phyloP scores from a whole-genome alignment of 2,113 vertebrate genomes.

The Blennius ocellaris region DNA sequence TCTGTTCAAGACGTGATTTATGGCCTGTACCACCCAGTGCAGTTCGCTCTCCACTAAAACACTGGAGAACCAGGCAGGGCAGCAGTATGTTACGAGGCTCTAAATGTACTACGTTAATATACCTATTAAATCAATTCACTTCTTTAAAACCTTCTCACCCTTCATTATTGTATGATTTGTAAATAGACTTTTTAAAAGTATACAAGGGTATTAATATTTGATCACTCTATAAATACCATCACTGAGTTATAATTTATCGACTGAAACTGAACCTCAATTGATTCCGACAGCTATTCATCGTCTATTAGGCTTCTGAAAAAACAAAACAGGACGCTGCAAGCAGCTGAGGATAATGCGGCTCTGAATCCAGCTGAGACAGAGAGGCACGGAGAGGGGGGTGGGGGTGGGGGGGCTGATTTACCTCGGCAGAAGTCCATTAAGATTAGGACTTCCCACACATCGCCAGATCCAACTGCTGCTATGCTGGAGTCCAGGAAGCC shows the following conservation, averaged over 20 bases:
- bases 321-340: slow-evolving; percentile 22
- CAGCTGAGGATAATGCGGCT: slow-evolving; percentile 20
- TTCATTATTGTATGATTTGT: too few relatives aligned
- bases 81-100: too few relatives aligned
- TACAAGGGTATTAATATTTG: slow-evolving; percentile 1
- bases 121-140: too few relatives aligned
- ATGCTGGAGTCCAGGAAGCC: slow-evolving; percentile 97
- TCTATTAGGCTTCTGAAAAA: slow-evolving; percentile 11
- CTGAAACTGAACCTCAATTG: slow-evolving; percentile 19
- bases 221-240: slow-evolving; percentile 30
- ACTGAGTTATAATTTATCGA: slow-evolving; percentile 14
- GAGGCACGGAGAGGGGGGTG: neutral
- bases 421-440: slow-evolving; percentile 98
- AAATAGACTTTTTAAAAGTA: neutral
- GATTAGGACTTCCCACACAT: slow-evolving; percentile 98
- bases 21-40: too few relatives aligned
- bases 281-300: slow-evolving; percentile 2
- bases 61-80: too few relatives aligned
- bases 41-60: too few relatives aligned
- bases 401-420: slow-evolving; percentile 72
- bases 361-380: slow-evolving; percentile 18
- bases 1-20: too few relatives aligned
- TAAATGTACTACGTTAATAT: too few relatives aligned
- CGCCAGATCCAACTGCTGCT: slow-evolving; percentile 91
- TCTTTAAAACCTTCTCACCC: too few relatives aligned